phyloP scores from a whole-genome alignment of 2,888 invertebrate species.

The Chloromyia formosa region DNA sequence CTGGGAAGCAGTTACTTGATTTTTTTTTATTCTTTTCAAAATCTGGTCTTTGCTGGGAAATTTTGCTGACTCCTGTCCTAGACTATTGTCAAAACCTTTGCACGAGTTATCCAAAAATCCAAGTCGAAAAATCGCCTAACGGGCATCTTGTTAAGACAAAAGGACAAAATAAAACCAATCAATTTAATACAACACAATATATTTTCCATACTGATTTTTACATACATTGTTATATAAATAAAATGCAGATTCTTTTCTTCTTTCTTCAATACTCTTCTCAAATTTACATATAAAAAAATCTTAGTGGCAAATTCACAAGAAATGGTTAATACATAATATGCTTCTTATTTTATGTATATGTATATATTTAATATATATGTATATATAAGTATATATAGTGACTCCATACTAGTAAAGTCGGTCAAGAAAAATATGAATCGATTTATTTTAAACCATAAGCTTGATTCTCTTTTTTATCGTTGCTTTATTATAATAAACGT shows the following conservation, averaged over 20 bases:
- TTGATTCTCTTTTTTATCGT: not conserved
- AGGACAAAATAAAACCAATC: conserved; percentile 10
- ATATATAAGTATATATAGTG: conserved; percentile 11
- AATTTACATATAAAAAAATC: not conserved
- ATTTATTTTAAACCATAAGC: conserved; percentile 15
- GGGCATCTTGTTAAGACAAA: too few relatives aligned
- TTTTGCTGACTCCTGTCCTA: too few relatives aligned
- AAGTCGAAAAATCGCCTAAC: too few relatives aligned
- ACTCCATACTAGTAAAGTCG: not conserved
- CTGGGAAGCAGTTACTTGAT: too few relatives aligned
- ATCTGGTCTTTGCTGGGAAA: too few relatives aligned
- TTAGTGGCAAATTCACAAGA: conserved; percentile 13
- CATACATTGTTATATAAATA: conserved; percentile 21
- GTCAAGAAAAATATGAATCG: conserved; percentile 7
- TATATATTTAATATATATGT: too few relatives aligned
- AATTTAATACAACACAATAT: conserved; percentile 7
- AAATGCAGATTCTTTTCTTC: conserved; percentile 36
- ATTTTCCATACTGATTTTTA: conserved; percentile 15
- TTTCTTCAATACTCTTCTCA: conserved; percentile 12
- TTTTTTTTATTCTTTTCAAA: too few relatives aligned
- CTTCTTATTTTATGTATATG: not conserved
- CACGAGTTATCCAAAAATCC: too few relatives aligned
- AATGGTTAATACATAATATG: not conserved
- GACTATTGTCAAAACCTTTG: too few relatives aligned
- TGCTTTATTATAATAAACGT: not conserved